Base-by-base conservation (phyloP, 1,140 invertebrate species). In the Sitobion miscanthi region DNA sequence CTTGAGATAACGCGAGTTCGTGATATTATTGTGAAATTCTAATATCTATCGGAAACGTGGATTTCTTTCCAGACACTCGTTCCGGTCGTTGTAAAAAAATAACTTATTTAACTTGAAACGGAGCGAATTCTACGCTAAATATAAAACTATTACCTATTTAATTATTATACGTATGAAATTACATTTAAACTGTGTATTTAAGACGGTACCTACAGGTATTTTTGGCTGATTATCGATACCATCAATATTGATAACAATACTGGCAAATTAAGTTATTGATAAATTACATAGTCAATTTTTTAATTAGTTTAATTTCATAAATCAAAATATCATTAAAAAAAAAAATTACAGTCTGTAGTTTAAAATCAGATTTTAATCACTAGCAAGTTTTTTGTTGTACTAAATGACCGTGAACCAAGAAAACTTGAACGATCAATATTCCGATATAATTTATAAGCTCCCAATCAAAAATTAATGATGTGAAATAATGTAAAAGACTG, bases 401-500 rank as follows among this genome's bases (percentile, higher is more conserved):
- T 8, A 9, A 49, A 87, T 87, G 25, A 86, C 25, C 9, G 4
- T 47, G 8, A 5, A 86, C 4, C 85, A 86, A 47, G 49, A 2
- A 88, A 88, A 88, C 35, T 54, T 38, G 25, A 89, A 25, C 35
- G 21, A 57, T 89, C 52, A 38, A 38, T 89, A 89, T 57, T 57
- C 4, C 1, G 20, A 38, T 89, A 89, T 57, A 89, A 57, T 89
- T 89, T 57, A 57, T 57, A 57, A 57, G n/a, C 49, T 14, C 17
- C 35, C 52, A 57, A 89, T 89, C 54, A 57, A 54, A 89, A 57
- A 89, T 38, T 89, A 89, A 89, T 57, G 87, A 38, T 38, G 87
- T 23, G 52, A 89, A 89, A 89, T 89, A 89, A 54, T 89, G 52
- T 38, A 89, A 38, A 49, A 54, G 49, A 57, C 52, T 57, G 30